These are phyloP conservation scores for Calonectris borealis DNA, from an alignment of 2,113 vertebrate genomes.

Conservation along the genomic window DNA sequence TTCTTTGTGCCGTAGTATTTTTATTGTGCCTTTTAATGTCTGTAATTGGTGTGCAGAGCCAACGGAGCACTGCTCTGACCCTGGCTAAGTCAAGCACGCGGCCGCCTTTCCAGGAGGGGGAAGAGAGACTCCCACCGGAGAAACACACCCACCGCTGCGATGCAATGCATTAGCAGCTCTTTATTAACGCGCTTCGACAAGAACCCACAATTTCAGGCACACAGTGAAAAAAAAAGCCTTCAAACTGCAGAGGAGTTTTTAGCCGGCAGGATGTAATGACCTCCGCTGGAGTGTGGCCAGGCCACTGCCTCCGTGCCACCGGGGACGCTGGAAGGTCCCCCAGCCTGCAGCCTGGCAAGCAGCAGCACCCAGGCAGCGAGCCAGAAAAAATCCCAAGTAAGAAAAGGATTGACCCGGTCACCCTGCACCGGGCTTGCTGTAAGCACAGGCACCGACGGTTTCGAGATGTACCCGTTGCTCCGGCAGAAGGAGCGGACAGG, in stretches of 20 bases:
- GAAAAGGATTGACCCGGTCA: not conserved
- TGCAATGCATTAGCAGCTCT: not conserved
- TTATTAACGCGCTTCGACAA: not conserved
- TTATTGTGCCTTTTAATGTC: not conserved
- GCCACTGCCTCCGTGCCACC: not conserved
- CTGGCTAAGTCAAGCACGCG: rapidly evolving
- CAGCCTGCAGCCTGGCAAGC: not conserved
- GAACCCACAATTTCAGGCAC: not conserved
- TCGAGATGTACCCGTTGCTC: rapidly evolving
- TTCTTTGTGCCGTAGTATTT: not conserved
- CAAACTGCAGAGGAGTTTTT: not conserved
- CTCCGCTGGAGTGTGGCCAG: not conserved
- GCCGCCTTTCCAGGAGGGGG: not conserved
- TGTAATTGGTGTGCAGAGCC: not conserved
- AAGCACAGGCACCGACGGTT: rapidly evolving
- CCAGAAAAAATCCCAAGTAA: not conserved
- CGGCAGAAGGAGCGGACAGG: rapidly evolving
- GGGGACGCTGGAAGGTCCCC: not conserved
- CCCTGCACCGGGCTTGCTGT: not conserved
- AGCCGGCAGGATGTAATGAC: not conserved
- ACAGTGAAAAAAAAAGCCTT: not conserved
- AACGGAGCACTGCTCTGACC: not conserved
- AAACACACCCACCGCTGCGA: not conserved
- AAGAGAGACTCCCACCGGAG: not conserved
- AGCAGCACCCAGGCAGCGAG: not conserved